Conservation (phyloP, 2,888 invertebrate species). For the Diarsia brunnea region DNA sequence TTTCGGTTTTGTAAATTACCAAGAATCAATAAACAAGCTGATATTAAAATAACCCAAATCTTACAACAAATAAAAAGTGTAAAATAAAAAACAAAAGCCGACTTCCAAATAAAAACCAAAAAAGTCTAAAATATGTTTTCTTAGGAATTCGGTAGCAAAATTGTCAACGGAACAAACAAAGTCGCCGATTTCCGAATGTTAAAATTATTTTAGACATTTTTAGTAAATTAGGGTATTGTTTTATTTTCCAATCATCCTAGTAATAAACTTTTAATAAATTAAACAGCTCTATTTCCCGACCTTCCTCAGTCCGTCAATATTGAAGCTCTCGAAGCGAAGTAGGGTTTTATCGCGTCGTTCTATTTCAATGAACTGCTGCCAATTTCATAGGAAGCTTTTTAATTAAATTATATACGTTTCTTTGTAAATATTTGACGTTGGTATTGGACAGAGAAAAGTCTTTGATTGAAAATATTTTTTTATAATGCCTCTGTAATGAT, state of each 20-base stretch:
- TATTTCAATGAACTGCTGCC: conserved; percentile 20
- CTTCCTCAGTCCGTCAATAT: conserved; percentile 10
- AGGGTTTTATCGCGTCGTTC: conserved; percentile 21
- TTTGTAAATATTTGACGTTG: conserved; percentile 11
- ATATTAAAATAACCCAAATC: too few species aligned
- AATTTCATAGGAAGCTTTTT: conserved; percentile 32
- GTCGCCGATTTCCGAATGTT: too few species aligned
- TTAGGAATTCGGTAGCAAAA: too few species aligned
- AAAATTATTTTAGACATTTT: too few species aligned
- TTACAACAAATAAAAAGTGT: too few species aligned
- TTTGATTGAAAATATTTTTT: neutral
- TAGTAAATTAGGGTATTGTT: neutral
- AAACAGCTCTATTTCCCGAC: conserved; percentile 4
- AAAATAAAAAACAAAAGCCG: too few species aligned
- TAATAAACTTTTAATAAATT: conserved; percentile 2
- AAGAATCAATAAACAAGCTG: too few species aligned
- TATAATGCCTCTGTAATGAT: neutral
- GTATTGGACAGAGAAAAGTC: neutral
- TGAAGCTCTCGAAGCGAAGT: conserved; percentile 23
- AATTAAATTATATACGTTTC: conserved; percentile 26
- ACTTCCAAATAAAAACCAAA: too few species aligned
- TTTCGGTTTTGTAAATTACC: too few species aligned
- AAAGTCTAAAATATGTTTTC: too few species aligned
- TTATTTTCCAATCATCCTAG: neutral
- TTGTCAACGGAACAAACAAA: too few species aligned